A percentile compares a stretch with the other conserved stretches of the same genome.
Evolutionary conservation across 2,888 invertebrate species (phyloP).

Genomic region (Caenorhabditis becei): DNA sequence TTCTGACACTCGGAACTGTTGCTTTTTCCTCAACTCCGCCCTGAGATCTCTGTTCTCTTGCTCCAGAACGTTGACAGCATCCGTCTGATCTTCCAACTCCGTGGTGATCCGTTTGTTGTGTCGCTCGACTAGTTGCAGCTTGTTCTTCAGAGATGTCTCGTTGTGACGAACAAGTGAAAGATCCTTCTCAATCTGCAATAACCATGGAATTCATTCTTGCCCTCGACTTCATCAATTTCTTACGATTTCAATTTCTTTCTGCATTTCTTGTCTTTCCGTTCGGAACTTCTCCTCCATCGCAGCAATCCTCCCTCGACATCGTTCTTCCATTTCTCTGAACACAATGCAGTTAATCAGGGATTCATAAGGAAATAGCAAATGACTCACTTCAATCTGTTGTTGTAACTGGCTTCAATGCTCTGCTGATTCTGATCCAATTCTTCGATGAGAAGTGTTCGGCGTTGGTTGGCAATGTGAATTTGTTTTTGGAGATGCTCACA

Average conservation of each 20-base stretch:
- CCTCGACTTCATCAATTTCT: background rate
- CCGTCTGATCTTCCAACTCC: conserved; percentile 68
- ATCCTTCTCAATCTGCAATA: conserved; percentile 68
- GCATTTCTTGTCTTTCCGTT: conserved; percentile 68
- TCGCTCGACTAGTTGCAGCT: conserved; percentile 69
- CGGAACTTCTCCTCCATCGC: conserved; percentile 72
- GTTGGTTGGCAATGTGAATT: conserved; percentile 72
- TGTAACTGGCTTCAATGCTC: conserved; percentile 72
- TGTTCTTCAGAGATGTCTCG: conserved; percentile 69
- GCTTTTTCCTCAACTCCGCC: conserved; percentile 67
- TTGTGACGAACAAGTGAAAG: conserved; percentile 68
- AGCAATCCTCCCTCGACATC: conserved; percentile 65
- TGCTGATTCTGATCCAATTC: conserved; percentile 74
- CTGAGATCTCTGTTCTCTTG: conserved; percentile 70
- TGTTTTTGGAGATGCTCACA: conserved; percentile 72
- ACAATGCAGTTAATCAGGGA: conserved; percentile 27
- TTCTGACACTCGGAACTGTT: conserved; percentile 66
- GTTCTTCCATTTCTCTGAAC: conserved; percentile 72
- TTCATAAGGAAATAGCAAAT: conserved; percentile 11
- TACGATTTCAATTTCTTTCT: conserved; percentile 71
- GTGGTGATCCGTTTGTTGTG: conserved; percentile 70
- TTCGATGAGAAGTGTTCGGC: conserved; percentile 72
- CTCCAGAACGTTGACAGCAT: conserved; percentile 65
- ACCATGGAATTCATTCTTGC: background rate
- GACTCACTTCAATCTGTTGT: conserved; percentile 65